Base-by-base conservation (phyloP, 2,113 vertebrate species). In the sheep (Ovis aries) region DNA sequence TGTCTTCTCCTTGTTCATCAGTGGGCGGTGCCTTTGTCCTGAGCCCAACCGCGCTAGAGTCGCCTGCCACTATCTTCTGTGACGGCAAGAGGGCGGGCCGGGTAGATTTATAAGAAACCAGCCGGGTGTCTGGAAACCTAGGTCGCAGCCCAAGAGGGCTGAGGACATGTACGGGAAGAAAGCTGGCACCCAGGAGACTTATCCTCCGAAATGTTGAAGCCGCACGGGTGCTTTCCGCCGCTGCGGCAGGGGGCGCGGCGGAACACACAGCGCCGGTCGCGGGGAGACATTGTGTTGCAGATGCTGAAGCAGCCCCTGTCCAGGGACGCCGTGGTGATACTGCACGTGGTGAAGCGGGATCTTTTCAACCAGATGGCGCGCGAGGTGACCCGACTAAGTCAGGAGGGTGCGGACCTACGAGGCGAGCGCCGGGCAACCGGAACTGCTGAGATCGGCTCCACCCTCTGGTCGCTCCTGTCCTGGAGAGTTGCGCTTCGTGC, bases 331-430 rank as follows among this genome's bases (percentile, higher is more conserved):
- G 14, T 55, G 14, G 13, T n/a, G 21, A 11, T 57, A 16, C 23
- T 83, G 36, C 59, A n/a, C 2, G 5, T 71, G 40, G 23, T 71
- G 31, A 40, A 57, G 17, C 36, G 13, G 16, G 33, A 48, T 31
- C 78, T 64, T 17, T 93, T 62, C 9, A 50, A 78, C 64, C 36
- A n/a, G 7, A 36, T 90, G 1, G 7, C 64, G 2, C 8, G n/a
- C 6, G 14, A 64, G 67, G 67, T 45, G 25, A 55, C 36, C 17
- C 1, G 25, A 40, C 55, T 64, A 3, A 36, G 25, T 53, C 23
- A 1, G n/a, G 33, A 71, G 16, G 19, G 12, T 25, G 21, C 21
- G 4, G 55, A 52, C 1, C 5, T 45, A 29, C 3, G 3, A 1
- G 29, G 36, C n/a, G n/a, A 60, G 11, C 17, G 16, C 62, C 1